Base-by-base conservation (phyloP, 1,140 invertebrate species). In the Mizuhopecten yessoensis region DNA sequence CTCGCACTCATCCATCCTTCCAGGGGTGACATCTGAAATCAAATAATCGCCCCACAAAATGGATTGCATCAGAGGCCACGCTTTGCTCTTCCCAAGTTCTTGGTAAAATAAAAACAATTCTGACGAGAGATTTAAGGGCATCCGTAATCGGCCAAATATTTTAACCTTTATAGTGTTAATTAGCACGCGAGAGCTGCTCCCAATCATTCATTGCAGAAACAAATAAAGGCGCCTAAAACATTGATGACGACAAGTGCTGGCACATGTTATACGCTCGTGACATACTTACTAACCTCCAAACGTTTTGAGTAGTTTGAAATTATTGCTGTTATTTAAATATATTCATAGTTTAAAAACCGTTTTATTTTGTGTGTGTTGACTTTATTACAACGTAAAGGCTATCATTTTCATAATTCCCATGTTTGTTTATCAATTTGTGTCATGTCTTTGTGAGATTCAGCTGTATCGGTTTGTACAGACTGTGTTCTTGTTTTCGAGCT, bases 81-180 rank as follows among this genome's bases (percentile, higher is more conserved):
- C 57, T 29, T 75, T 75, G 57, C 57, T 75, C 57, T 75, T 75
- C 57, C 57, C 57, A 75, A 75, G 57, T 75, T 75, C 57, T 75
- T 75, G 23, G 57, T 75, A 75, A 75, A 29, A 75, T 75, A 75
- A 75, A 45, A 75, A 75, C 57, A 29, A 75, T 75, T 75, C 57
- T 29, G 57, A 75, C n/a, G 57, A 75, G 45, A 57, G 57, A 75
- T 75, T 75, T 75, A 75, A 75, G 57, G 57, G 23, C 57, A 29
- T 75, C 57, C 57, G n/a, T 75, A 75, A 75, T 75, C 57, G 57
- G 57, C 9, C 57, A 75, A 75, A 75, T 75, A 75, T 75, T 75
- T 75, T 75, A 75, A 75, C 57, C 57, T 75, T 75, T 75, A 75
- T 29, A 75, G 57, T 75, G 57, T 75, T 75, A 75, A 75, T 75